A percentile compares a stretch with the other conserved stretches of the same genome.
phyloP scores from a whole-genome alignment of 2,888 invertebrate genomes.

The Chymomyza procnemis region DNA sequence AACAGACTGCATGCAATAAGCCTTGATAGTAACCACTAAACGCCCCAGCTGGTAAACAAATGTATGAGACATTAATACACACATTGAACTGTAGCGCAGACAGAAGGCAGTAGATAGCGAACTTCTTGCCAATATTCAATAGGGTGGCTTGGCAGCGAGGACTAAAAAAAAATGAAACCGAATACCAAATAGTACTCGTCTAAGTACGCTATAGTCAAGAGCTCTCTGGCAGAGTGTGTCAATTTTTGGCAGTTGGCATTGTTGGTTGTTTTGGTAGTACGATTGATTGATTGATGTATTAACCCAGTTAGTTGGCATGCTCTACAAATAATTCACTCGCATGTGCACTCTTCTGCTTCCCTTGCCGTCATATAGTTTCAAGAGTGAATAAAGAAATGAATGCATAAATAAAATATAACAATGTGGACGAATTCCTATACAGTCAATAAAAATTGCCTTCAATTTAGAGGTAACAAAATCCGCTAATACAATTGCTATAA shows the following conservation, averaged over 20 bases:
- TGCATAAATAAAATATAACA: background rate
- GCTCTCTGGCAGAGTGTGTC: background rate
- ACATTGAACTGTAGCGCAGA: constrained; percentile 17
- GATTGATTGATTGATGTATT: background rate
- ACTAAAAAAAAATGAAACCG: background rate
- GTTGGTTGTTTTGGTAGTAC: background rate
- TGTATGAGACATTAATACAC: background rate
- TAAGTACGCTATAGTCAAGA: background rate
- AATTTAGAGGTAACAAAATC: no score
- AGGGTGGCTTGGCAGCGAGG: background rate
- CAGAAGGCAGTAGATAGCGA: background rate
- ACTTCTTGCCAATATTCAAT: background rate
- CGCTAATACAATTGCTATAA: no score
- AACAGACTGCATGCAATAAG: constrained; percentile 13
- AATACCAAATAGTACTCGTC: background rate
- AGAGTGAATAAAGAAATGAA: background rate
- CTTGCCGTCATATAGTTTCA: background rate
- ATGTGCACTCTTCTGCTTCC: background rate
- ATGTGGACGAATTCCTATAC: no score
- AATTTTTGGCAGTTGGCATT: background rate
- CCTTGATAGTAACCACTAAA: background rate
- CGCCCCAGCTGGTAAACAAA: background rate
- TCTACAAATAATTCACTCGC: background rate
- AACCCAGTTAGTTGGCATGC: background rate
- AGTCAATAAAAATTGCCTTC: no score